Evolutionary conservation across 2,797 vertebrate genomes (phyloP), one percentile per base, ranked within the genome.

Genomic region (Lates japonicus): DNA sequence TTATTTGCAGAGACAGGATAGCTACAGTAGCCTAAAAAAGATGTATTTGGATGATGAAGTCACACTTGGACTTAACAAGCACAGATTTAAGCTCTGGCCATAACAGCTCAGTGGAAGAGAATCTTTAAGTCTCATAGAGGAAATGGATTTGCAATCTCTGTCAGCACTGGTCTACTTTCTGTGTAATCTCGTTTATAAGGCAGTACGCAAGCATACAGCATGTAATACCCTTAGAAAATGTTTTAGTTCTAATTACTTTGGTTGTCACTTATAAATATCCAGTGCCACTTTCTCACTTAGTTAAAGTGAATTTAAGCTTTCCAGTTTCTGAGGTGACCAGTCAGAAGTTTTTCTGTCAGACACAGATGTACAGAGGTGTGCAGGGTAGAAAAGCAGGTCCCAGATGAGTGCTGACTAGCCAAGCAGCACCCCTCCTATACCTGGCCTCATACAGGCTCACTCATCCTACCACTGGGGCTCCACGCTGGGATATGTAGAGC

Each of bases 371-470:
- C 22, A 74, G 83, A 80, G 80, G 87, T 89, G 79, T 62, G 59
- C 42, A 13, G 29, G 51, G 54, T 64, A 57, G 77, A 65, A 62
- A 77, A 61, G 64, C 55, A 70, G 65, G 85, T 88, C 87, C 83
- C 82, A 74, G 69, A 48, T 87, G 86, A 90, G 78, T 14, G 79
- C 80, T 85, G 84, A 89, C 88, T 84, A 88, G 75, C 80, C 89
- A 90, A 87, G 87, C 89, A 84, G 81, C 75, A 79, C 68, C 69
- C 14, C 41, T 68, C 35, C 80, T 61, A 49, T 49, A 76, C 66
- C 60, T 19, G 11, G 10, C 73, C 59, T 81, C 83, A 76, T 80
- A 66, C 81, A 73, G 59, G 44, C 80, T 85, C 83, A 86, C 76
- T 90, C 85, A 85, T 81, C 64, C 82, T 59, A 74, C 64, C 70